Base-by-base conservation (phyloP, 2,888 invertebrate genomes). In the Lithodes maja region DNA sequence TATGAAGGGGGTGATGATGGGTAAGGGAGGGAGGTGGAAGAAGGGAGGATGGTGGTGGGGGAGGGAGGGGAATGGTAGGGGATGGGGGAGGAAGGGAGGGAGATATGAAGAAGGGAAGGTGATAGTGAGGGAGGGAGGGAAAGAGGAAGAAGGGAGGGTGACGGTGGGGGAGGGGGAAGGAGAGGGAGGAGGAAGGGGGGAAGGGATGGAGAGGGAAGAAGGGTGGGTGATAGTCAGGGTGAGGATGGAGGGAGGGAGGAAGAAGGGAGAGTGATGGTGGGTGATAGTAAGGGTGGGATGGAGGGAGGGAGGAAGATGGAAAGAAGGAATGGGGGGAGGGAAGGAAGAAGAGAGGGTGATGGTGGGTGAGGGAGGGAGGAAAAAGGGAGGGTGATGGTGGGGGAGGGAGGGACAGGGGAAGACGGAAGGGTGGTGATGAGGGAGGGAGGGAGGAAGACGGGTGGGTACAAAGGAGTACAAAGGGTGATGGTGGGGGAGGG, bases 251-350 rank as follows among this genome's bases (percentile, higher is more conserved):
- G 61, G 12, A 61, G 12, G 12, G 5, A 12, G 49, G 52, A 2
- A 12, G 49, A 49, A 2, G 77, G 49, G 77, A 50, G 50, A 15
- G 1, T 33, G 61, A 61, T 5, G 12, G 77, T 33, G 77, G 49
- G 77, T 33, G 77, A 77, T n/a, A 77, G 77, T 33, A 49, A 77
- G 77, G 33, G 77, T 2, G 77, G 33, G 77, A 77, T n/a, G 33
- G 77, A 77, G 77, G 33, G 77, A 61, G 61, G 12, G 61, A 61
- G 61, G 12, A 12, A 61, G 61, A 61, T 61, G 61, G 12, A 1
- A 61, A 12, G 61, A 61, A 61, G 61, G 61, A 61, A 61, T 7
- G 61, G 61, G 5, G 12, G 61, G 12, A 61, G 12, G 61, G 61
- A 33, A 33, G 61, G 5, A 61, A 12, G 61, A 61, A 61, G 61